Evolutionary conservation across 2,888 invertebrate genomes (phyloP).

Genomic region (Cotesia congregata): DNA sequence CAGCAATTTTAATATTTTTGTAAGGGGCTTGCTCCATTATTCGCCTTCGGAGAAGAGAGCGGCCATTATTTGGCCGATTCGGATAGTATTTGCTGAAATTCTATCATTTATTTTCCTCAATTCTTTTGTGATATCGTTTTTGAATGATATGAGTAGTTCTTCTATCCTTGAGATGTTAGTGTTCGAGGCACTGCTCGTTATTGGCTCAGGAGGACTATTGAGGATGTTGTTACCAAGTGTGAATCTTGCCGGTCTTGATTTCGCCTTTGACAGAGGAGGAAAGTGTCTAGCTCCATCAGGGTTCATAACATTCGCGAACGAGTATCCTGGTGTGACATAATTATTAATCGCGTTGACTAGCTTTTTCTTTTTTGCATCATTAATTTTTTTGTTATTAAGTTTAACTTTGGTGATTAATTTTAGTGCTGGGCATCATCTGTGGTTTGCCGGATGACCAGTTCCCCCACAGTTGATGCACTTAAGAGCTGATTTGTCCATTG

Average conservation of each 20-base stretch:
- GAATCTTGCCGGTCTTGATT: no score
- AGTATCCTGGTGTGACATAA: neutral
- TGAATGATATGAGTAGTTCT: no score
- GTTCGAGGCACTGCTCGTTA: no score
- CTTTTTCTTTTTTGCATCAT: neutral
- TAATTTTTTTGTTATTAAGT: conserved; percentile 12
- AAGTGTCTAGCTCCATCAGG: no score
- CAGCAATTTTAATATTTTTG: neutral
- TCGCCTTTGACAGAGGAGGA: no score
- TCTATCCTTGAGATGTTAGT: no score
- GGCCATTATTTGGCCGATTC: neutral
- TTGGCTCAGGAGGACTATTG: no score
- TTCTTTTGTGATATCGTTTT: no score
- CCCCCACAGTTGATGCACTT: conserved; percentile 36
- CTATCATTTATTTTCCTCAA: no score
- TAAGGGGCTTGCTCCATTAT: neutral
- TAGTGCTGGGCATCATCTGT: conserved; percentile 37
- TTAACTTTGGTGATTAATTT: conserved; percentile 6
- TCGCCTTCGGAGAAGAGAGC: neutral
- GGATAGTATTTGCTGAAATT: no score
- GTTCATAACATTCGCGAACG: no score
- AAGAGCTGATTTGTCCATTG: conserved; percentile 14
- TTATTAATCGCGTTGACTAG: neutral
- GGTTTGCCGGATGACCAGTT: conserved; percentile 39
- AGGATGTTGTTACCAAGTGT: no score